These are phyloP conservation scores for Australoheros scitulus DNA, from an alignment of 2,113 vertebrate genomes.

Conservation along the genomic window DNA sequence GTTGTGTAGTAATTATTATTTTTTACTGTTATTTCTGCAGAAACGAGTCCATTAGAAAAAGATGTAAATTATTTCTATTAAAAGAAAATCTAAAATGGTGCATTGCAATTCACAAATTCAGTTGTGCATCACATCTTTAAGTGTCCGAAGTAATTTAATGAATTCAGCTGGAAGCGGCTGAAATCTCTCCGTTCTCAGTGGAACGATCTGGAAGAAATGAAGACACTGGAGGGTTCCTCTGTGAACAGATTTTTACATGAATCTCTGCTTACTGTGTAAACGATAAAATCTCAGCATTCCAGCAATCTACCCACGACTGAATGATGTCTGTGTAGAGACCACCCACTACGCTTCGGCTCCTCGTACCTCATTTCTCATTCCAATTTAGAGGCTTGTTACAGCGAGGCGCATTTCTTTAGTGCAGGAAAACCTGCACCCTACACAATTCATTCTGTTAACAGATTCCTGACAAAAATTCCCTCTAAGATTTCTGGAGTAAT, in stretches of 20 bases:
- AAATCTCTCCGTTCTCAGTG: not conserved
- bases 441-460: not conserved
- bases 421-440: not conserved
- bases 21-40: not conserved
- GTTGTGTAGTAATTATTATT: not conserved
- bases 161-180: not conserved
- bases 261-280: not conserved
- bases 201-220: not conserved
- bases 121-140: no score
- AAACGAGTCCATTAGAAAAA: not conserved
- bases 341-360: slow-evolving; percentile 14
- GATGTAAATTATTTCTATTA: not conserved
- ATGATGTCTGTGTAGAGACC: slow-evolving; percentile 36
- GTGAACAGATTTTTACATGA: not conserved
- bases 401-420: not conserved
- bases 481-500: not conserved
- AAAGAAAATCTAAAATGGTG: not conserved
- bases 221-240: not conserved
- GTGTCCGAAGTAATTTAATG: not conserved
- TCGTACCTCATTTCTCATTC: not conserved
- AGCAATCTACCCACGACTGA: slow-evolving; percentile 28
- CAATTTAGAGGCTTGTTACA: not conserved
- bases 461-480: not conserved
- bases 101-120: not conserved
- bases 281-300: not conserved